Evolutionary conservation across 2,797 vertebrate species (phyloP), one percentile per base, ranked within the genome.

Genomic region (Cryptoblepharus egeriae): DNA sequence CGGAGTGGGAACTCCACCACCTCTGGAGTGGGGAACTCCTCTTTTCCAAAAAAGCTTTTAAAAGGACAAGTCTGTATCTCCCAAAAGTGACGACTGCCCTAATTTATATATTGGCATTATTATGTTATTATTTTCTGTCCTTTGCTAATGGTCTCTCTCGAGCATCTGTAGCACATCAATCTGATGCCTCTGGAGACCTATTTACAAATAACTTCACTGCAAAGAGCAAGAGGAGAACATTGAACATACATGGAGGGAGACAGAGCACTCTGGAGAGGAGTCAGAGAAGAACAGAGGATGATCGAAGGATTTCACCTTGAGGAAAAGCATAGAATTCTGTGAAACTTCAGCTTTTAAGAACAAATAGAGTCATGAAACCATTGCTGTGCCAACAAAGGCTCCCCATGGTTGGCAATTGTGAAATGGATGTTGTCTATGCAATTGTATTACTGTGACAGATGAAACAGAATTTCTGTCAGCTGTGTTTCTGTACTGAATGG

Each of bases 101-200:
- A 78, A 83, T 83, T 83, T 73, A 78, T 83, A 73, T 78, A 83
- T 73, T 73, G 75, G 75, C 75, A 73, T 83, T 73, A 73, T 83
- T 73, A 78, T 64, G 60, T 22, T 83, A 73, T 83, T 78, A 83
- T 83, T 83, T 83, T 83, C 68, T 63, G 60, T 77, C 70, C 52
- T 65, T 67, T 65, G 75, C 68, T 83, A 83, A 83, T 79, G 69
- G 76, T 73, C 35, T 84, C 69, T 79, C 63, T 67, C 49, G 63
- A 74, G 61, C 76, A 68, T 79, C 69, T 73, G 71, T 20, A 78
- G 39, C 52, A 45, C 70, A 84, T 74, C 82, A 79, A 68, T 60
- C 64, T 79, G 76, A 75, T 26, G 37, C 30, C 82, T 60, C 70
- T 5, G 11, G 26, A 30, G 77, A 74, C 76, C n/a, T n/a, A 39